These are phyloP conservation scores for Sphaerodactylus townsendi DNA, from an alignment of 2,113 vertebrate species.

Conservation along the genomic window DNA sequence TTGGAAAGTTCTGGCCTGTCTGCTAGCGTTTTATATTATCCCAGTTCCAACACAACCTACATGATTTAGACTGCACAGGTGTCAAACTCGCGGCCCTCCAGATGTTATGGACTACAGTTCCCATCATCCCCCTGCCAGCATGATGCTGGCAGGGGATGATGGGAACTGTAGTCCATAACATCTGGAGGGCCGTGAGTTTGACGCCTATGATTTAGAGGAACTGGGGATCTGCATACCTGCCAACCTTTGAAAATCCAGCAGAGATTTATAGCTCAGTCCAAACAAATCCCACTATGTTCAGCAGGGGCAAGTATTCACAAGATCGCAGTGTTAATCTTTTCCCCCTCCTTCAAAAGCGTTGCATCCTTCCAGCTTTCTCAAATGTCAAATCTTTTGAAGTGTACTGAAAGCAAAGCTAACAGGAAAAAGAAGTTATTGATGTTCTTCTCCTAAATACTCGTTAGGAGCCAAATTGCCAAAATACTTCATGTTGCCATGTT, in stretches of 20 bases:
- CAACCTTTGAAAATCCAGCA: not conserved
- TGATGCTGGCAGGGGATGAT: too few species aligned
- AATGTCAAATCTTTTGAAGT: not conserved
- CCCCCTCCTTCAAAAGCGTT: not conserved
- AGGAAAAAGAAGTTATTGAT: not conserved
- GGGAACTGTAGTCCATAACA: too few species aligned
- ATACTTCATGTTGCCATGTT: not conserved
- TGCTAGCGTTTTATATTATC: not conserved
- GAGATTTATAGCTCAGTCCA: not conserved
- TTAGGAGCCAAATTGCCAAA: not conserved
- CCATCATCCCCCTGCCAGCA: too few species aligned
- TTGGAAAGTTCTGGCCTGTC: not conserved
- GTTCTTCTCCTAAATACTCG: not conserved
- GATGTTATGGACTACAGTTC: too few species aligned
- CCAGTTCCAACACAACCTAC: not conserved
- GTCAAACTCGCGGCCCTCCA: too few species aligned
- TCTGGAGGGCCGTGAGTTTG: too few species aligned
- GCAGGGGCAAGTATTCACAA: not conserved
- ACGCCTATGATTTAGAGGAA: not conserved
- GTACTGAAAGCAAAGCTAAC: not conserved
- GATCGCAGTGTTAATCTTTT: not conserved
- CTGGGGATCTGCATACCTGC: not conserved
- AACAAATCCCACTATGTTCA: not conserved
- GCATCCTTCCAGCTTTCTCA: not conserved
- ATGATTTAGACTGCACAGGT: too few species aligned